Conservation (phyloP, 2,113 vertebrate species). For the Polyodon spathula region DNA sequence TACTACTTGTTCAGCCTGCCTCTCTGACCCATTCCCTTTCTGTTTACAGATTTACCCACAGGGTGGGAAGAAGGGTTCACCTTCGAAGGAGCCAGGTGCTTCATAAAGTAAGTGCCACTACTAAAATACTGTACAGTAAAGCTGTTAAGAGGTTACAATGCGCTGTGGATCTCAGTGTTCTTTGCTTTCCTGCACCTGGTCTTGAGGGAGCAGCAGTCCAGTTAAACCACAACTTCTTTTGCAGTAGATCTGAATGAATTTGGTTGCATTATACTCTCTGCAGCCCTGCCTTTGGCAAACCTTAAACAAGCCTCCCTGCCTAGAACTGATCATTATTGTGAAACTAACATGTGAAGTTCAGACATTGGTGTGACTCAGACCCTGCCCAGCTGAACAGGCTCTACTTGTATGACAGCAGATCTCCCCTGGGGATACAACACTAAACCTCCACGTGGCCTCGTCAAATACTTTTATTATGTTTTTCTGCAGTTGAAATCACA, state of each 20-base stretch:
- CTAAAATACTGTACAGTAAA: too few relatives aligned
- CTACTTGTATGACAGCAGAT: not conserved
- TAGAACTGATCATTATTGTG: not conserved
- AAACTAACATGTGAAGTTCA: not conserved
- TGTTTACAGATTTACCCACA: constrained; percentile 76
- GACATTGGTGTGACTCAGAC: not conserved
- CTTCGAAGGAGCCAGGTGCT: constrained; percentile 94
- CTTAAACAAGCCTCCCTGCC: not conserved
- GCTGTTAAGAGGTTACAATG: too few relatives aligned
- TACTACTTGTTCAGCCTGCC: constrained; percentile 2
- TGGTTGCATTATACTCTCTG: too few relatives aligned
- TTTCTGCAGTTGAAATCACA: not conserved
- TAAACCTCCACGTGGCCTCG: not conserved
- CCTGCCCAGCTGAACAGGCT: not conserved
- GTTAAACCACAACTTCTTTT: too few relatives aligned
- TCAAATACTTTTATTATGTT: not conserved
- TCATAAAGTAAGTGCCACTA: constrained; percentile 83
- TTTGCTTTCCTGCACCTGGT: too few relatives aligned
- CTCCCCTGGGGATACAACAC: not conserved
- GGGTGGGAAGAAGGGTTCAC: constrained; percentile 97
- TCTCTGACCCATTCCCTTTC: not conserved
- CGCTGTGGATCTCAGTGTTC: too few relatives aligned
- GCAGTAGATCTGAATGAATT: too few relatives aligned
- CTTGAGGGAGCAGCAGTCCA: too few relatives aligned
- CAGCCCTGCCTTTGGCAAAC: too few relatives aligned